These are phyloP conservation scores for Sciurus carolinensis DNA, from an alignment of 2,797 vertebrate species.

Conservation along the genomic window DNA sequence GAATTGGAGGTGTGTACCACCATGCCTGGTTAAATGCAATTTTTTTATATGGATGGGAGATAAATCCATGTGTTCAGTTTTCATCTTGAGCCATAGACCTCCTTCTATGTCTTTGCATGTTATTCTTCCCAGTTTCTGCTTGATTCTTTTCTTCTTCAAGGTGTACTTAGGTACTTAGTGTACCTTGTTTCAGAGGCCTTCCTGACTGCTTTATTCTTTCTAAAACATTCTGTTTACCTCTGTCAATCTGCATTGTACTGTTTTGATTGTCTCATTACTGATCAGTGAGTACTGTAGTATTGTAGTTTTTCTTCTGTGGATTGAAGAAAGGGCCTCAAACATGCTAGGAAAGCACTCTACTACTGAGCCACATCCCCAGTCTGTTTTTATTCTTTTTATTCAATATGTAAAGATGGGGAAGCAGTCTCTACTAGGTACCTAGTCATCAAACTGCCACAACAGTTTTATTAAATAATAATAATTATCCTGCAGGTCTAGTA, in stretches of 20 bases:
- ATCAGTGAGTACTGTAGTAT: not conserved
- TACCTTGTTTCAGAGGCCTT: slow-evolving; percentile 27
- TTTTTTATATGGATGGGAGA: slow-evolving; percentile 34
- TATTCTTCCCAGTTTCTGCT: slow-evolving; percentile 48
- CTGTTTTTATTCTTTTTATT: slow-evolving; percentile 40
- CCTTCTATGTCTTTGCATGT: not conserved
- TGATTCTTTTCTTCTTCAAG: not conserved
- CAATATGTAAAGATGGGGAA: not conserved
- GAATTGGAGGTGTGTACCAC: too few relatives aligned
- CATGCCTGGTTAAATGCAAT: not conserved
- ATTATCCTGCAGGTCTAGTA: not conserved
- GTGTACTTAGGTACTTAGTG: not conserved
- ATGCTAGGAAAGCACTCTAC: too few relatives aligned
- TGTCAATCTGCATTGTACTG: not conserved
- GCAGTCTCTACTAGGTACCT: not conserved
- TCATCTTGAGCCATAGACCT: not conserved
- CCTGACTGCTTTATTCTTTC: slow-evolving; percentile 28
- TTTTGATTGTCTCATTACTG: slow-evolving; percentile 27
- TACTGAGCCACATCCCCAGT: too few relatives aligned
- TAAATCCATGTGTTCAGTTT: not conserved
- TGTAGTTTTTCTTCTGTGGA: not conserved
- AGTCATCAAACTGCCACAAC: not conserved
- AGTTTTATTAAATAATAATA: slow-evolving; percentile 42
- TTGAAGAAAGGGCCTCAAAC: not conserved
- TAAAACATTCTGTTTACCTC: slow-evolving; percentile 40